Evolutionary conservation across 2,797 vertebrate species (phyloP).

Genomic region (Centroberyx gerrardi): DNA sequence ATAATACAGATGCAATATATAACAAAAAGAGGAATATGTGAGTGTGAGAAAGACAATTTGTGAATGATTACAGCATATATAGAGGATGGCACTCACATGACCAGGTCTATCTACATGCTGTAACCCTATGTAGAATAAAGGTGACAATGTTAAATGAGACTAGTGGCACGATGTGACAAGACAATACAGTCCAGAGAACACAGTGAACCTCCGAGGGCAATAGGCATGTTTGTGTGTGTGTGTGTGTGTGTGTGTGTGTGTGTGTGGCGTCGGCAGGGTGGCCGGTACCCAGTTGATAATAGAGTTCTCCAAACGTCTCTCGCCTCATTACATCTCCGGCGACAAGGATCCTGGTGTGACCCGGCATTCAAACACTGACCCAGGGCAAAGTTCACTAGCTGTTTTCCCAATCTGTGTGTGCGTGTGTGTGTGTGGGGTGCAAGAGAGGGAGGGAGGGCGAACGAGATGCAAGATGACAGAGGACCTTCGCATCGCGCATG

Average conservation of each 20-base stretch:
- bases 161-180: neutral
- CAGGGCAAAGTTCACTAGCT: constrained; percentile 70
- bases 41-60: too few species aligned
- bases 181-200: constrained; percentile 6
- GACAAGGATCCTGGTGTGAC: constrained; percentile 62
- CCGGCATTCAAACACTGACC: constrained; percentile 60
- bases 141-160: constrained; percentile 10
- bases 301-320: constrained; percentile 65
- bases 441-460: constrained; percentile 8
- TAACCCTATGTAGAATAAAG: neutral
- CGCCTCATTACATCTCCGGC: constrained; percentile 74
- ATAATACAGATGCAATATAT: too few species aligned
- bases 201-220: constrained; percentile 29
- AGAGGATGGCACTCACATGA: too few species aligned
- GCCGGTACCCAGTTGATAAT: constrained; percentile 64
- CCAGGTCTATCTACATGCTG: too few species aligned
- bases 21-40: too few species aligned
- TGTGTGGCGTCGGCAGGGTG: constrained; percentile 36
- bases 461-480: constrained; percentile 28
- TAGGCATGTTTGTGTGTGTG: constrained; percentile 34
- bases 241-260: constrained; percentile 32
- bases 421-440: constrained; percentile 43
- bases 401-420: constrained; percentile 35
- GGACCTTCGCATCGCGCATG: constrained; percentile 34
- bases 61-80: too few species aligned